Conservation (phyloP, 1,140 invertebrate species). For the Drosophila asahinai region DNA sequence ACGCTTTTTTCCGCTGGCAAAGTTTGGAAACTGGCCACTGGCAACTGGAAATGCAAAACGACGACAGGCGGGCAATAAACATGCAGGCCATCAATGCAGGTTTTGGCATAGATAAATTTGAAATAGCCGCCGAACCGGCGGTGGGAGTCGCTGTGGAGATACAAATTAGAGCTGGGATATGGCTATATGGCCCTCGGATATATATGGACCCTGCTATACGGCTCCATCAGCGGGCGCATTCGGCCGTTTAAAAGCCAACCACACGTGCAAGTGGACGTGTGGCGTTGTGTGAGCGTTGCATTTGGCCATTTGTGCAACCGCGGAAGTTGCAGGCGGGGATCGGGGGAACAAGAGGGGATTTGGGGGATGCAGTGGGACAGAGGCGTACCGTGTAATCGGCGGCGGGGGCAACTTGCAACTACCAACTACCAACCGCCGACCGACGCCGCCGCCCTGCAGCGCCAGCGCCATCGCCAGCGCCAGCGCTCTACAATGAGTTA, state of each 20-base stretch:
- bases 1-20: constrained; percentile 14
- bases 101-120: constrained; percentile 76
- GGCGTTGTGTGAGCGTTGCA: constrained; percentile 12
- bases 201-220: not conserved
- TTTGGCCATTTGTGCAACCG: constrained; percentile 59
- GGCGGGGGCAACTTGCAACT: constrained; percentile 63
- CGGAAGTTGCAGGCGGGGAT: constrained; percentile 55
- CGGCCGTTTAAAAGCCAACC: constrained; percentile 48
- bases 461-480: constrained; percentile 43
- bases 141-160: constrained; percentile 47
- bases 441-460: constrained; percentile 61
- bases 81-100: constrained; percentile 70
- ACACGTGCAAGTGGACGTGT: constrained; percentile 27
- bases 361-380: constrained; percentile 26
- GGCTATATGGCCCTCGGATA: constrained; percentile 7
- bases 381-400: constrained; percentile 62
- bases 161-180: constrained; percentile 69
- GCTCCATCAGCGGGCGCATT: constrained; percentile 55
- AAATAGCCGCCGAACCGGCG: constrained; percentile 41
- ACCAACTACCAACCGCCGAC: constrained; percentile 15
- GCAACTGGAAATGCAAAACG: constrained; percentile 47
- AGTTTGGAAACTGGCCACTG: not conserved
- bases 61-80: constrained; percentile 69
- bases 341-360: not conserved
- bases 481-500: constrained; percentile 83